Evolutionary conservation across 1,140 invertebrate genomes (phyloP).

Genomic region (Pararge aegeria): DNA sequence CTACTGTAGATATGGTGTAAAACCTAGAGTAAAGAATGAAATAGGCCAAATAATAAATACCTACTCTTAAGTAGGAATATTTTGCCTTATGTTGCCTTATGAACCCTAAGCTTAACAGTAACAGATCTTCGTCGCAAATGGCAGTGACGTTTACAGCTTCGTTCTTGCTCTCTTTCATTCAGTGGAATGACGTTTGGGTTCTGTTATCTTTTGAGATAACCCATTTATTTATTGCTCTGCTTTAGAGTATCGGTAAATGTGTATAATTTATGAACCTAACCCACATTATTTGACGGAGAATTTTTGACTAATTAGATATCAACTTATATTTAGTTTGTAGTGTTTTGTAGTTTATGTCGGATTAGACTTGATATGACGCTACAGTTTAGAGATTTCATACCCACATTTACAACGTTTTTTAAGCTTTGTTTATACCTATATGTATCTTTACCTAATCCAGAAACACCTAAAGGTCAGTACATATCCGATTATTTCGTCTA

Average conservation of each 20-base stretch:
- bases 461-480: no score
- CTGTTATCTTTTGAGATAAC: constrained; percentile 38
- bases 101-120: constrained; percentile 16
- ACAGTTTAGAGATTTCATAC: no score
- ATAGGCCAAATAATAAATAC: no score
- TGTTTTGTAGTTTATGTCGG: no score
- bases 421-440: no score
- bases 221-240: constrained; percentile 34
- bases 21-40: no score
- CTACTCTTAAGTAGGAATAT: background rate
- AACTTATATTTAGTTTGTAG: background rate
- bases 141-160: constrained; percentile 34
- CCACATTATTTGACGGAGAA: constrained; percentile 13
- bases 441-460: no score
- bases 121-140: constrained; percentile 31
- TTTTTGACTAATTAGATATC: constrained; percentile 6
- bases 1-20: no score
- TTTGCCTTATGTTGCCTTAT: background rate
- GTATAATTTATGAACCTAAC: constrained; percentile 23
- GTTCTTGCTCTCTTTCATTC: constrained; percentile 36
- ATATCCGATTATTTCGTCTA: no score
- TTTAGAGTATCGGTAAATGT: constrained; percentile 23
- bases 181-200: constrained; percentile 27
- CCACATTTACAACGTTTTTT: no score
- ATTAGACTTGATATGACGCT: no score